A percentile compares a stretch with the other conserved stretches of the same genome.
phyloP scores from a whole-genome alignment of 2,888 invertebrate species.

The Cantharis lateralis region DNA sequence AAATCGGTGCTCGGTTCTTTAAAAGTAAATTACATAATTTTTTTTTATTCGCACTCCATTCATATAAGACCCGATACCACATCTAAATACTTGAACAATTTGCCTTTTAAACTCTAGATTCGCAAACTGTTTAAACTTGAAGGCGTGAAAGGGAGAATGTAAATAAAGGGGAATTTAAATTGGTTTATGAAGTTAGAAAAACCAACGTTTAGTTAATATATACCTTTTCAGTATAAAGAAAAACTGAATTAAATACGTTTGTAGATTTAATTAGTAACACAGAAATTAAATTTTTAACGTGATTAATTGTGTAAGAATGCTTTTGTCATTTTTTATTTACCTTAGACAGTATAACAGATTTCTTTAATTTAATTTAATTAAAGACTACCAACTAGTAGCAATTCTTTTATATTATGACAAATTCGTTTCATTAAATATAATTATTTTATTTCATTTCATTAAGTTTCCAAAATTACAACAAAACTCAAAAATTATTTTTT shows the following conservation, averaged over 20 bases:
- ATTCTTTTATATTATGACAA: not conserved
- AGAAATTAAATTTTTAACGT: slow-evolving; percentile 9
- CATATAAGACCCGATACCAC: slow-evolving; percentile 5
- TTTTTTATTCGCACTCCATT: not conserved
- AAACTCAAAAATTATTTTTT: not conserved
- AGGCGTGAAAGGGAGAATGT: slow-evolving; percentile 25
- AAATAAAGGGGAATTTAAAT: slow-evolving; percentile 29
- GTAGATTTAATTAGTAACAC: slow-evolving; percentile 25
- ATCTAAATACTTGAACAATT: slow-evolving; percentile 14
- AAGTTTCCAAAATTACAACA: not conserved
- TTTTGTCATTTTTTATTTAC: not conserved
- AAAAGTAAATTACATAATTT: not conserved
- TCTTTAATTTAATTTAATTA: not conserved
- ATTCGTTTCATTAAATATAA: not conserved
- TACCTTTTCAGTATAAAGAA: slow-evolving; percentile 16
- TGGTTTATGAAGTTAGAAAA: slow-evolving; percentile 29
- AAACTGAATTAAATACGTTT: slow-evolving; percentile 17
- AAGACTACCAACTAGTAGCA: not conserved
- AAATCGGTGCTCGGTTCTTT: not conserved
- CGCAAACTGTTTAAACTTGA: slow-evolving; percentile 9
- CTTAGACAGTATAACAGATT: not conserved
- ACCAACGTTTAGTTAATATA: slow-evolving; percentile 25
- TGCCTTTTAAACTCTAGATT: slow-evolving; percentile 9
- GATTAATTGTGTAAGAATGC: not conserved
- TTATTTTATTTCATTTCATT: not conserved